Percentiles rank a stretch among this genome's conserved stretches.
phyloP scores from a whole-genome alignment of 2,797 vertebrate species.

The Chromobotia macracanthus region DNA sequence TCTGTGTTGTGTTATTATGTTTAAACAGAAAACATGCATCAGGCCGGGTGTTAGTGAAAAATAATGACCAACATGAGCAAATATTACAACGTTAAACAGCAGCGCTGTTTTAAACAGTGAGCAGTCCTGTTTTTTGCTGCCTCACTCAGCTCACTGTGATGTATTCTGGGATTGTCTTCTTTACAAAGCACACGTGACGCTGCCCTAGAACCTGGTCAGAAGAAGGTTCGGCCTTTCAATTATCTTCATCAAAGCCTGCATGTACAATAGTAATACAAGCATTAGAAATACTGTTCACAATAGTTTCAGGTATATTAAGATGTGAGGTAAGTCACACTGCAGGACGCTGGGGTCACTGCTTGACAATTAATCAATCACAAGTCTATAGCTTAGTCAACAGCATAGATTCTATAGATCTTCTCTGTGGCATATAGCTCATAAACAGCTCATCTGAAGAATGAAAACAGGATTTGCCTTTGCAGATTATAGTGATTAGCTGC shows the following conservation, averaged over 20 bases:
- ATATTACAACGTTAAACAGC: not conserved
- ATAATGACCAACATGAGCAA: constrained; percentile 11
- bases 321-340: not conserved
- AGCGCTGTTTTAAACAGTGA: not conserved
- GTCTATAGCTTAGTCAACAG: not conserved
- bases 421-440: not conserved
- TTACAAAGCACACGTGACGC: not conserved
- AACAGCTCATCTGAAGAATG: not conserved
- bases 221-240: not conserved
- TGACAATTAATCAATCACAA: not conserved
- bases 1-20: constrained; percentile 25
- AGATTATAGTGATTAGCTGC: constrained; percentile 26
- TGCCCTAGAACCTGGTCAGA: not conserved
- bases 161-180: not conserved
- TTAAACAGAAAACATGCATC: constrained; percentile 17
- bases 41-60: not conserved
- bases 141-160: not conserved
- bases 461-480: constrained; percentile 24
- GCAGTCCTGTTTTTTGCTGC: not conserved
- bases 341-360: not conserved
- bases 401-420: too few relatives aligned
- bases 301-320: not conserved
- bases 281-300: not conserved
- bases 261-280: not conserved
- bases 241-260: not conserved